Conservation (phyloP, 2,113 vertebrate species). For the Equus quagga region DNA sequence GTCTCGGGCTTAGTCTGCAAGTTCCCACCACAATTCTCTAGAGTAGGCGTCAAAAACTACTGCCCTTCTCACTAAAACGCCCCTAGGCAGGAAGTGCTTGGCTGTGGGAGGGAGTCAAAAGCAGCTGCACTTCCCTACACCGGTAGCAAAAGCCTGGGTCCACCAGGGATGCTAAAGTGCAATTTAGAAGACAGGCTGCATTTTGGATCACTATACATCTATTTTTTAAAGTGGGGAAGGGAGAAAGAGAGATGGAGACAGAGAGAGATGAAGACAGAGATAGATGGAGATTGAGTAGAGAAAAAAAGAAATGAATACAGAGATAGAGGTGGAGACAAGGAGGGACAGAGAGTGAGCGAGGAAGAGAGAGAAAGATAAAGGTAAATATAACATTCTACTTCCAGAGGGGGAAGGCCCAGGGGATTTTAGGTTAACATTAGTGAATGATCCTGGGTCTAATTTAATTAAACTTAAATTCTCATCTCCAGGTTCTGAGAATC, state of each 20-base stretch:
- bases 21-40: not conserved
- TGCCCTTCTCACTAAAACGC: not conserved
- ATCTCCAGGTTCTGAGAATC: not conserved
- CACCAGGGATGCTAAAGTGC: not conserved
- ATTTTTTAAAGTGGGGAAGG: not conserved
- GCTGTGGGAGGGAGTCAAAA: not conserved
- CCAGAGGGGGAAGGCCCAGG: rapidly evolving
- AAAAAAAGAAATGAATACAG: not conserved
- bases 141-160: not conserved
- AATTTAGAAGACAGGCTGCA: not conserved
- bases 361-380: not conserved
- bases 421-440: not conserved
- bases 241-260: not conserved
- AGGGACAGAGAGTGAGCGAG: not conserved
- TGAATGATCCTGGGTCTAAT: not conserved
- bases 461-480: constrained; percentile 11
- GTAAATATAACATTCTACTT: not conserved
- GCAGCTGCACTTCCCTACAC: not conserved
- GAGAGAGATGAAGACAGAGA: not conserved
- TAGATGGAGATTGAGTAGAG: not conserved
- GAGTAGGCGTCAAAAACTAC: not conserved
- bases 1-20: not conserved
- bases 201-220: not conserved
- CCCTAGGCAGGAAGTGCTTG: not conserved
- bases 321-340: not conserved